Evolutionary conservation across 1,140 invertebrate species (phyloP).

Genomic region (Drosophila lini): DNA sequence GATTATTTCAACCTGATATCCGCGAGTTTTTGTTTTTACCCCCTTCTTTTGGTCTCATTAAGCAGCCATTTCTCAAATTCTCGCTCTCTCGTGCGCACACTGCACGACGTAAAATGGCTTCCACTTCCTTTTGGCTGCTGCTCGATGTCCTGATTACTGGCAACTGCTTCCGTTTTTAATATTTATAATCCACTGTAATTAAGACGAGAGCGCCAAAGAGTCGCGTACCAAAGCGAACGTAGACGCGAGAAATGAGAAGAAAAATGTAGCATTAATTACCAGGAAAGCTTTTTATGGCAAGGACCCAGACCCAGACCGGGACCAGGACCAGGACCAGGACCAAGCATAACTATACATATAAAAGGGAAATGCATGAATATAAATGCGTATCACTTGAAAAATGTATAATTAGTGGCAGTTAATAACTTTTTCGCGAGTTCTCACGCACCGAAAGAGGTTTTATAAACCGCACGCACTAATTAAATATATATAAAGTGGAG

Average conservation of each 20-base stretch:
- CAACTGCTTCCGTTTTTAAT: slow-evolving; percentile 74
- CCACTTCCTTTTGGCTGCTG: slow-evolving; percentile 50
- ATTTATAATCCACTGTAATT: slow-evolving; percentile 75
- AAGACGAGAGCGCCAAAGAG: slow-evolving; percentile 64
- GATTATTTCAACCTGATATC: slow-evolving; percentile 48
- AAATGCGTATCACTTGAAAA: slow-evolving; percentile 67
- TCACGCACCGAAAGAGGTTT: slow-evolving; percentile 57
- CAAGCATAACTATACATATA: slow-evolving; percentile 25
- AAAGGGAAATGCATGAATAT: slow-evolving; percentile 62
- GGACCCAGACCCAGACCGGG: not conserved
- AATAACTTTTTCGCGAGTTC: slow-evolving; percentile 72
- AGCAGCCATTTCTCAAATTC: slow-evolving; percentile 61
- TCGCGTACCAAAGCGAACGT: slow-evolving; percentile 19
- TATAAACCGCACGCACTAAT: slow-evolving; percentile 58
- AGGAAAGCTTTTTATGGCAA: slow-evolving; percentile 62
- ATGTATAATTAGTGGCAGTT: slow-evolving; percentile 75
- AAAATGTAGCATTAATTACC: slow-evolving; percentile 68
- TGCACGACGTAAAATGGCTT: slow-evolving; percentile 17
- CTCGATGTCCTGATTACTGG: slow-evolving; percentile 68
- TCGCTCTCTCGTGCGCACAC: not conserved
- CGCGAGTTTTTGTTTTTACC: slow-evolving; percentile 4
- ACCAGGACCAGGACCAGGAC: slow-evolving; percentile 6
- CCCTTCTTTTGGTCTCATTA: slow-evolving; percentile 33
- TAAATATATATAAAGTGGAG: slow-evolving; percentile 68
- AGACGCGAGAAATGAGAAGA: slow-evolving; percentile 24